These are phyloP conservation scores for Lasioglossum marginatum DNA, from an alignment of 2,888 invertebrate species.

Conservation along the genomic window DNA sequence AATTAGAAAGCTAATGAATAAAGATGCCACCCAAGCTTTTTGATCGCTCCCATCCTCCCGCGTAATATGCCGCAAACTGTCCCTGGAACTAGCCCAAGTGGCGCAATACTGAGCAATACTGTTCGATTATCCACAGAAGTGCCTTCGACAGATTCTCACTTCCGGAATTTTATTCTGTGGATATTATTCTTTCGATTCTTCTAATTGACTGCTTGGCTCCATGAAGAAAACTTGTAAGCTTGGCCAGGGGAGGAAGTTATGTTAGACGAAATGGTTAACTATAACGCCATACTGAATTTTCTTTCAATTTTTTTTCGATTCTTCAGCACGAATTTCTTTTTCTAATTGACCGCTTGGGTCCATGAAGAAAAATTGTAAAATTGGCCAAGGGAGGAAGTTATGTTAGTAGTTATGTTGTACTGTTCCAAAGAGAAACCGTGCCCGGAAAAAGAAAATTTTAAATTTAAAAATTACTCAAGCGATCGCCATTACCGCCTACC, in stretches of 20 bases:
- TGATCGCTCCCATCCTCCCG: slow-evolving; percentile 59
- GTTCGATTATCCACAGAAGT: slow-evolving; percentile 4
- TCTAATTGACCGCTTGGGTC: too few relatives aligned
- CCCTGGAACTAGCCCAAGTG: slow-evolving; percentile 19
- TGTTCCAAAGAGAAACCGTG: too few relatives aligned
- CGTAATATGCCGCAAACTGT: slow-evolving; percentile 46
- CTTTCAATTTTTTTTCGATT: neutral
- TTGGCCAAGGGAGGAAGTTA: too few relatives aligned
- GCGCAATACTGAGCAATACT: slow-evolving; percentile 1
- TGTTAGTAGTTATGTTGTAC: too few relatives aligned
- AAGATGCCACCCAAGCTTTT: slow-evolving; percentile 52
- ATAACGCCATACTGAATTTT: too few relatives aligned
- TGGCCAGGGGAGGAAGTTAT: too few relatives aligned
- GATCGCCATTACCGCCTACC: neutral
- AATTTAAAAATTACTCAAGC: too few relatives aligned
- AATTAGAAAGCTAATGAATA: slow-evolving; percentile 66
- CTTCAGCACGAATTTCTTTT: too few relatives aligned
- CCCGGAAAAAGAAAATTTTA: too few relatives aligned
- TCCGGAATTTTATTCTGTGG: neutral
- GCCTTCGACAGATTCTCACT: neutral
- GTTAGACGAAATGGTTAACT: too few relatives aligned
- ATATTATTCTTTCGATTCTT: neutral
- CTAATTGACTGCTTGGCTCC: too few relatives aligned
- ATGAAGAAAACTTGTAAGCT: neutral
- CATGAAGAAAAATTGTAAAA: too few relatives aligned